Evolutionary conservation across 2,113 vertebrate species (phyloP), one percentile per base, ranked within the genome.

Genomic region (Pithys albifrons): DNA sequence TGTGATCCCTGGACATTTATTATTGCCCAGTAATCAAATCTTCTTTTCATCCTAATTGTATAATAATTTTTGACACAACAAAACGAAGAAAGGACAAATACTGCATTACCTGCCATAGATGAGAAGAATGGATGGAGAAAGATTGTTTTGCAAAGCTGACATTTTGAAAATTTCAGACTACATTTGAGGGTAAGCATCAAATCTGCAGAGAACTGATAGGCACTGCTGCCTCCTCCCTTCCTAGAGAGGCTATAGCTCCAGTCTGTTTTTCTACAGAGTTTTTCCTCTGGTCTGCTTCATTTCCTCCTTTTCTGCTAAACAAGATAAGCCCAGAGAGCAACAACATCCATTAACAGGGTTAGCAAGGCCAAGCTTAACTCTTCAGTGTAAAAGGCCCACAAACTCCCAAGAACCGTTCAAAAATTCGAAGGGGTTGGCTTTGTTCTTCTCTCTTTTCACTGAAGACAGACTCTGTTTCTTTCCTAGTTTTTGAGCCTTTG

Each of bases 241-340:
- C 81, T 54, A 33, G 43, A 2, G 51, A 64, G 85, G 45, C 58
- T 0, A 0, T 15, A 57, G 19, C 43, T 84, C 33, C 57, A 5
- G 5, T 80, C 48, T 22, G 55, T 73, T 51, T 51, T 85, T 54
- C 91, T 48, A 8, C 19, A 59, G 43, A 89, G 77, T 19, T 77
- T 52, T 90, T 95, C 49, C 67, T 71, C 73, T 66, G 67, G 43
- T 45, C 48, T 48, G 46, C 73, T 89, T 58, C 27, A 25, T 72
- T 58, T 66, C 43, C 59, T 78, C 39, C 72, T 41, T 76, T 77
- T 69, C 92, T 93, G 82, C 58, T 90, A 33, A 73, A 76, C 73
- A 46, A 62, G 85, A 80, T 93, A 95, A 96, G 61, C 86, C 52
- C 72, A 54, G 65, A 69, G 77, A 89, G 73, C 57, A 91, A 48